Base-by-base conservation (phyloP, 2,888 invertebrate genomes). In the Strigamia crassipes region DNA sequence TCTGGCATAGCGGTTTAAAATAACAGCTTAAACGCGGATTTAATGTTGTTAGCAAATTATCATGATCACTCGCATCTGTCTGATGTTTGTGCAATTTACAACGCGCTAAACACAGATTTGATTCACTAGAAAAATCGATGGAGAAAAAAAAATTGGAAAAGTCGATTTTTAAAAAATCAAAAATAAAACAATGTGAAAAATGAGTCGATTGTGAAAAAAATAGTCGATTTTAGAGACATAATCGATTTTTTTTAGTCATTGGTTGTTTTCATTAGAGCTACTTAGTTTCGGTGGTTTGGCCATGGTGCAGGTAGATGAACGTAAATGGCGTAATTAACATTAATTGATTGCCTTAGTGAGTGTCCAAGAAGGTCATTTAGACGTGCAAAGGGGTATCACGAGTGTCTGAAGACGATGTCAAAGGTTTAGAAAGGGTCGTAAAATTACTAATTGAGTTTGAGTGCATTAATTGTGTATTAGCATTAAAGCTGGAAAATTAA, bases 291-390 rank as follows among this genome's bases (percentile, higher is more conserved):
- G 51, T n/a, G 51, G 51, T 51, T 51, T 51, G 51, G 15, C 42
- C 10, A 42, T n/a, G 3, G n/a, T 51, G n/a, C 51, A 51, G n/a
- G n/a, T 51, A 51, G 4, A 51, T 4, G n/a, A 51, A 51, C 51
- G n/a, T 51, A 51, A 51, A 51, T 51, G 51, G n/a, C 51, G 51
- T 51, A 51, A 51, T 51, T 51, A 51, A 51, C 51, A 51, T 51
- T 51, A 51, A 51, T 51, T 51, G 51, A 51, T 51, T 51, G n/a
- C 51, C 51, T n/a, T 51, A 13, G 15, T 51, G 51, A 51, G 51
- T 51, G 51, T 51, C 51, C 51, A 51, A 51, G 51, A 51, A 51
- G 51, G 51, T 51, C 51, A 51, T 51, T 51, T 51, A n/a, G 51
- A 51, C 51, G 51, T 51, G 51, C 51, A 51, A 51, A 51, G 51